Conservation (phyloP, 2,888 invertebrate species). For the Agonopterix heracliana region DNA sequence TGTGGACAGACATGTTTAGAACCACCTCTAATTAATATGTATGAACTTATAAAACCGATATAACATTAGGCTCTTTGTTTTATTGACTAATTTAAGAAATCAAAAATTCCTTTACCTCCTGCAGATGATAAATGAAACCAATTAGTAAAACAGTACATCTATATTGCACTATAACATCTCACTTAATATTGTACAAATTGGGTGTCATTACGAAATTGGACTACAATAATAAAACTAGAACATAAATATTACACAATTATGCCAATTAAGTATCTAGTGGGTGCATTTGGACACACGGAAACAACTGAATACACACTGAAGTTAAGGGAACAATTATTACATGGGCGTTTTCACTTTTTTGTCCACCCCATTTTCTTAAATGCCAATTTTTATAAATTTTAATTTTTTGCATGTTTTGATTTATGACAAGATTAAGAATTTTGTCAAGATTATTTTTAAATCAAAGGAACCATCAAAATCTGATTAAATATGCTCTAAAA, state of each 20-base stretch:
- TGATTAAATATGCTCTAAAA: no score
- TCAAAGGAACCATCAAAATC: no score
- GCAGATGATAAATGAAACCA: slow-evolving; percentile 29
- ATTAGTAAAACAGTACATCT: slow-evolving; percentile 66
- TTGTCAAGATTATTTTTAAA: no score
- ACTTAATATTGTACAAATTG: slow-evolving; percentile 68
- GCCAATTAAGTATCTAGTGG: slow-evolving; percentile 41
- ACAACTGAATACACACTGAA: slow-evolving; percentile 8
- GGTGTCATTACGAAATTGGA: slow-evolving; percentile 40
- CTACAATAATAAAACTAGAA: slow-evolving; percentile 28
- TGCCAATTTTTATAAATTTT: no score
- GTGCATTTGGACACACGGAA: slow-evolving; percentile 33
- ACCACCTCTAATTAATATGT: slow-evolving; percentile 55
- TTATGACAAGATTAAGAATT: no score
- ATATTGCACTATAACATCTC: slow-evolving; percentile 76
- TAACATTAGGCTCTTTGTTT: slow-evolving; percentile 33
- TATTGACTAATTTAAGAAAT: slow-evolving; percentile 16
- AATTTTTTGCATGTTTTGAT: no score
- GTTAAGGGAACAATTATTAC: slow-evolving; percentile 2
- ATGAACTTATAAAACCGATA: slow-evolving; percentile 64
- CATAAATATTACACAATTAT: slow-evolving; percentile 38
- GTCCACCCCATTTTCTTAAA: no score
- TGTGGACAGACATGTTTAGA: slow-evolving; percentile 49
- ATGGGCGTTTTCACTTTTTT: no score
- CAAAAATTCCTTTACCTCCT: not conserved